Evolutionary conservation across 2,888 invertebrate genomes (phyloP).

Genomic region (Amiota minor): DNA sequence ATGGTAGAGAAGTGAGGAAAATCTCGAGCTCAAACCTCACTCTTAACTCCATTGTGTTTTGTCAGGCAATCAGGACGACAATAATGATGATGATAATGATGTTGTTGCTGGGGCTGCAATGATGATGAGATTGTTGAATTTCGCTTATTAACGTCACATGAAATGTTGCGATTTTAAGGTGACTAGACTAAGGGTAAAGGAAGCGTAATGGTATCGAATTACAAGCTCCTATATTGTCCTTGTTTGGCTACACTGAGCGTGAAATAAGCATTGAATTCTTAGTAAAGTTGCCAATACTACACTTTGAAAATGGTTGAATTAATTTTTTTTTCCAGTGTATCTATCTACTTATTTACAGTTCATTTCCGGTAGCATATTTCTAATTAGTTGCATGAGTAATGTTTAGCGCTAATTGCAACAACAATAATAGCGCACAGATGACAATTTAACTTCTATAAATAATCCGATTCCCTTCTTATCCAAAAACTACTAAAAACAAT

Average conservation of each 20-base stretch:
- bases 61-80: conserved; percentile 9
- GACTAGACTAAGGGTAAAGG: neutral
- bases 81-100: no score
- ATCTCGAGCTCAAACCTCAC: no score
- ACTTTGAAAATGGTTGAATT: neutral
- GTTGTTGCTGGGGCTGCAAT: no score
- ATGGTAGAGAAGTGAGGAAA: no score
- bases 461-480: neutral
- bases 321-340: neutral
- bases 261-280: neutral
- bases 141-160: conserved; percentile 20
- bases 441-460: neutral
- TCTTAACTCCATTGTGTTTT: neutral
- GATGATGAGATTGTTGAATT: neutral
- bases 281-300: no score
- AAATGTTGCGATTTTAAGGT: conserved; percentile 4
- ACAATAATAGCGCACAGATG: neutral
- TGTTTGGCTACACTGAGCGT: no score
- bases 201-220: neutral
- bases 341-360: neutral
- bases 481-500: no score
- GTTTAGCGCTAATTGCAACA: neutral
- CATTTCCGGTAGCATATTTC: conserved; percentile 7
- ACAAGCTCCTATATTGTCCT: no score
- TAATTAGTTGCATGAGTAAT: conserved; percentile 18